These are phyloP conservation scores for Ptychodera flava DNA, from an alignment of 35 echinoderm and acorn worm species.

Conservation along the genomic window DNA sequence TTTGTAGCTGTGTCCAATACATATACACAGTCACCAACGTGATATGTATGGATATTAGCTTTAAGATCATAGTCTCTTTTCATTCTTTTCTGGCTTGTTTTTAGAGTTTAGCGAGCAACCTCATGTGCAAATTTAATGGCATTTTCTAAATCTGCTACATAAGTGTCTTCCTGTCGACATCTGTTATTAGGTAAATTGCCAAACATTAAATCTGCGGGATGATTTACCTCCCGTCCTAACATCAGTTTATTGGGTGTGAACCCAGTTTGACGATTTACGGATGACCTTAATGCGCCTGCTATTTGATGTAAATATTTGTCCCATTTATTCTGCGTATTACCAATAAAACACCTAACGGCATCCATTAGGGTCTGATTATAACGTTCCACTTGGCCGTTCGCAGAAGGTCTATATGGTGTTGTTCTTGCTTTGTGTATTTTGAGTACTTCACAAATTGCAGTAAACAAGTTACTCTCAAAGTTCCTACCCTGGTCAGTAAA, in stretches of 20 bases:
- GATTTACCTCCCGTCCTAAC: conserved; percentile 34
- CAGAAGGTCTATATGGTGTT: no score
- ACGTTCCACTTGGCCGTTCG: no score
- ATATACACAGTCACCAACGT: not conserved
- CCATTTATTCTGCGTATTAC: no score
- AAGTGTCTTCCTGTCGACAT: not conserved
- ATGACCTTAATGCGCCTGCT: no score
- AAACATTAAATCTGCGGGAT: no score
- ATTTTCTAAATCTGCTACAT: not conserved
- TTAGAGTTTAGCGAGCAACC: not conserved
- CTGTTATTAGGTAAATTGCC: no score
- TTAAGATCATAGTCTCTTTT: no score
- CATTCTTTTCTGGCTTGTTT: conserved; percentile 3
- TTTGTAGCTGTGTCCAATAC: not conserved
- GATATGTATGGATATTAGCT: no score
- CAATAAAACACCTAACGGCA: no score
- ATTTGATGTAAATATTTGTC: conserved; percentile 3
- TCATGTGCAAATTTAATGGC: not conserved
- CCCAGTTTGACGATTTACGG: conserved; percentile 23
- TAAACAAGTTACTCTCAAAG: conserved; percentile 29
- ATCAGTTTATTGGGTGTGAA: no score
- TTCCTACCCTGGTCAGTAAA: conserved; percentile 22
- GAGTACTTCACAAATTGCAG: conserved; percentile 6
- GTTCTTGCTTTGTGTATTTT: no score
- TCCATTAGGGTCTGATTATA: no score